Evolutionary conservation across 2,797 vertebrate genomes (phyloP).

Genomic region (Sparus aurata): DNA sequence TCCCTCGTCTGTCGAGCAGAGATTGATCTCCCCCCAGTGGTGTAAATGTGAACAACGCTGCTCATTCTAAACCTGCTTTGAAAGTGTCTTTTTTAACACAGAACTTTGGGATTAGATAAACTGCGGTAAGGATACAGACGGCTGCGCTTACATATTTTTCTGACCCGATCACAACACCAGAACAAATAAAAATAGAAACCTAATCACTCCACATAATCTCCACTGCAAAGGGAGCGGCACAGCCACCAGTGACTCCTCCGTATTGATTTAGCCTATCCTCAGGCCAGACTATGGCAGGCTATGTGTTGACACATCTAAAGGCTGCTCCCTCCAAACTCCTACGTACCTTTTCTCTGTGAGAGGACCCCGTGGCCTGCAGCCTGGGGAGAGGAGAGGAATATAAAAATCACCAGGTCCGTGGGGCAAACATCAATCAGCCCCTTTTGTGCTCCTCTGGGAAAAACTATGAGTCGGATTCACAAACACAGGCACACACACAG

Average conservation of each 20-base stretch:
- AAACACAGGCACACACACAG: constrained; percentile 47
- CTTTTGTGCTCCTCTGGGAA: constrained; percentile 72
- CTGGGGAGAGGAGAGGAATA: constrained; percentile 76
- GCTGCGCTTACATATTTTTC: constrained; percentile 55
- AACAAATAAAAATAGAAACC: constrained; percentile 68
- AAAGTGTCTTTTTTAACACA: constrained; percentile 11
- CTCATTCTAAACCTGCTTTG: background rate
- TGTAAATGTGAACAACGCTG: constrained; percentile 36
- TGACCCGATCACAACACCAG: constrained; percentile 53
- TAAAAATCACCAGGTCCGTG: constrained; percentile 78
- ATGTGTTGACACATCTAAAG: constrained; percentile 83
- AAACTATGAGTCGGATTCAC: constrained; percentile 68
- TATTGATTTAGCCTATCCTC: constrained; percentile 78
- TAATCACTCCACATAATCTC: constrained; percentile 67
- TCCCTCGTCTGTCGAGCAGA: constrained; percentile 60
- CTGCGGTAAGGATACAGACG: constrained; percentile 31
- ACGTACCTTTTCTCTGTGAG: constrained; percentile 72
- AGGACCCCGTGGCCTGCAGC: constrained; percentile 78
- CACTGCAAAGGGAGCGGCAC: constrained; percentile 56
- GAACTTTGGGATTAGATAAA: constrained; percentile 44
- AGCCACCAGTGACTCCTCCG: constrained; percentile 68
- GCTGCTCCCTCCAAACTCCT: constrained; percentile 78
- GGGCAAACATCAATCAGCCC: constrained; percentile 83
- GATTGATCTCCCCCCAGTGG: constrained; percentile 81
- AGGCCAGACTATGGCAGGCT: constrained; percentile 71